Evolutionary conservation across 2,113 vertebrate genomes (phyloP).

Genomic region (Plotosus lineatus): DNA sequence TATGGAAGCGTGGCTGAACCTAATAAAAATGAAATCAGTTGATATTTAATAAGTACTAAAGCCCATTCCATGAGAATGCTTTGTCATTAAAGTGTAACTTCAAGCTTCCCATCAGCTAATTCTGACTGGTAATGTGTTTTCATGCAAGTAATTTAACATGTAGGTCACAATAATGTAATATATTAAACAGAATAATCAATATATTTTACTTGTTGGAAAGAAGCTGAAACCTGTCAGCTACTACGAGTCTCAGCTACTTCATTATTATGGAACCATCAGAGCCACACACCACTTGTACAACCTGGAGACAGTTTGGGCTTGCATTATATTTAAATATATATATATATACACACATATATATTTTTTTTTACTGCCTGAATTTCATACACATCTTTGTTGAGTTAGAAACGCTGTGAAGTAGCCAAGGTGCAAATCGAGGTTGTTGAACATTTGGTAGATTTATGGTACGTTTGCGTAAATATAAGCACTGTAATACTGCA

Average conservation of each 20-base stretch:
- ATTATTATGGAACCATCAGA: constrained; percentile 18
- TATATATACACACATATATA: too few species aligned
- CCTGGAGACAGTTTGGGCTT: background rate
- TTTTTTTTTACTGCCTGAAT: constrained; percentile 11
- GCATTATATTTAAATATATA: too few species aligned
- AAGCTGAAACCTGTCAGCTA: constrained; percentile 48
- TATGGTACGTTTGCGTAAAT: constrained; percentile 47
- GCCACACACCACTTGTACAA: constrained; percentile 8
- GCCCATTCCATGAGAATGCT: constrained; percentile 45
- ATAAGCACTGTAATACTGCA: constrained; percentile 52
- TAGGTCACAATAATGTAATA: constrained; percentile 10
- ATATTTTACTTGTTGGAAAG: constrained; percentile 21
- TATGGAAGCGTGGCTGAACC: constrained; percentile 46
- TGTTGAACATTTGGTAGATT: constrained; percentile 44
- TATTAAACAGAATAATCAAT: constrained; percentile 16
- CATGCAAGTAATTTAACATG: constrained; percentile 35
- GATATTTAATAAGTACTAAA: constrained; percentile 37
- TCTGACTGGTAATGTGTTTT: constrained; percentile 41
- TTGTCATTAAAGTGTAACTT: constrained; percentile 32
- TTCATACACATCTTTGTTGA: constrained; percentile 9
- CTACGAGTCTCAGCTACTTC: constrained; percentile 43
- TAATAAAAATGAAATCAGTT: constrained; percentile 50
- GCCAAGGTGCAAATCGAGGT: constrained; percentile 59
- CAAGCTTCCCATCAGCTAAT: constrained; percentile 13
- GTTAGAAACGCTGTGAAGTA: constrained; percentile 55